Conservation (phyloP, 2,113 vertebrate species). For the Crotalus horridus region DNA sequence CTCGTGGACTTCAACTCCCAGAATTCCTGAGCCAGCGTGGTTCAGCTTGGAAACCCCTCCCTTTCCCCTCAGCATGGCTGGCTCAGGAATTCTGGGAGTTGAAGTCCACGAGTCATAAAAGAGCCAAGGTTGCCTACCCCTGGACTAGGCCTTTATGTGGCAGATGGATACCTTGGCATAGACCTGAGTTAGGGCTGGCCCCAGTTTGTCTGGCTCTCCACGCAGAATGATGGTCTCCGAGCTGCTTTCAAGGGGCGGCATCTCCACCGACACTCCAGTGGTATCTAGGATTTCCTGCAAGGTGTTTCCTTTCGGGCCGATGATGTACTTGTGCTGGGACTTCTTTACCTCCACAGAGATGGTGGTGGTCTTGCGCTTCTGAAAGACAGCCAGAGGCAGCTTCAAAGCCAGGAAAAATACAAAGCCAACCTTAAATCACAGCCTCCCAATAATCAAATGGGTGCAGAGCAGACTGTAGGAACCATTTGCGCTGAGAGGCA, state of each 20-base stretch:
- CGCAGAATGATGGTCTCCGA: constrained; percentile 78
- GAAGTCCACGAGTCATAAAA: no score
- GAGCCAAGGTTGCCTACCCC: no score
- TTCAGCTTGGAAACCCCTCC: no score
- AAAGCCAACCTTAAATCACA: neutral
- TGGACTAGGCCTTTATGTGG: neutral
- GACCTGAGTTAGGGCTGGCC: constrained; percentile 73
- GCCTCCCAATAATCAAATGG: no score
- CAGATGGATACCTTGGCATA: constrained; percentile 68
- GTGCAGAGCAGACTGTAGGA: no score
- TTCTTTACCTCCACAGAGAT: constrained; percentile 78
- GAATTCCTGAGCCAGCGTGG: no score
- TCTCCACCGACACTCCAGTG: constrained; percentile 75
- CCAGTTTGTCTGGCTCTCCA: constrained; percentile 73
- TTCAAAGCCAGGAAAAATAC: neutral
- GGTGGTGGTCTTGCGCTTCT: constrained; percentile 79
- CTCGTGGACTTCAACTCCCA: no score
- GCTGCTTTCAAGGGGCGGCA: constrained; percentile 69
- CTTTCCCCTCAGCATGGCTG: no score
- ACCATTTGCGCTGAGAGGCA: no score
- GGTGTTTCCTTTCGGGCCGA: constrained; percentile 75
- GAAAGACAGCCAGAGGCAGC: neutral
- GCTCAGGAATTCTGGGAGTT: no score
- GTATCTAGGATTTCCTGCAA: constrained; percentile 77
- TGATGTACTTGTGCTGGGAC: constrained; percentile 79